A percentile compares a stretch with the other conserved stretches of the same genome.
These are phyloP conservation scores for Diorhabda sublineata DNA, from an alignment of 1,140 invertebrate species.

Conservation along the genomic window DNA sequence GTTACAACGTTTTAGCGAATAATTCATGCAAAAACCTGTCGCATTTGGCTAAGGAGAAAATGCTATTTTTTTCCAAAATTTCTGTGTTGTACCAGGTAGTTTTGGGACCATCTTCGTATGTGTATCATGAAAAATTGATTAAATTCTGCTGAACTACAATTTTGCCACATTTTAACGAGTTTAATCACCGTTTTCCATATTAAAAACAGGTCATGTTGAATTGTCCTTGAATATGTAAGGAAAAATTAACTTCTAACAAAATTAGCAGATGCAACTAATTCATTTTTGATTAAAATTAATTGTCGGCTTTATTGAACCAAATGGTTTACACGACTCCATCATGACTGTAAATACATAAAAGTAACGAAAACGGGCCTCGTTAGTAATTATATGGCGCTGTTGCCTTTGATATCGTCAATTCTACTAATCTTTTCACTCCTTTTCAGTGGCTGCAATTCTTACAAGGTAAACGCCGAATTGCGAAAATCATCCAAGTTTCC, in stretches of 20 bases:
- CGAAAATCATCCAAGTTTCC: background rate
- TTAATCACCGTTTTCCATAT: no score
- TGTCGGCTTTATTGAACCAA: constrained; percentile 13
- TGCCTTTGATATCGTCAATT: constrained; percentile 11
- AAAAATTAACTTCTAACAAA: constrained; percentile 3
- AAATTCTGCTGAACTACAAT: no score
- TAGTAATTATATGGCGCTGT: constrained; percentile 19
- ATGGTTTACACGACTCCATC: constrained; percentile 6
- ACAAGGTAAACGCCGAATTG: background rate
- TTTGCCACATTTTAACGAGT: no score
- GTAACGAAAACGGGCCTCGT: constrained; percentile 9
- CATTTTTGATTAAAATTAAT: constrained; percentile 16
- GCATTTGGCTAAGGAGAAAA: no score
- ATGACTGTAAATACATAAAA: background rate
- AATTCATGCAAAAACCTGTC: no score
- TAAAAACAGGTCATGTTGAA: background rate
- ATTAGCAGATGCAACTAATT: constrained; percentile 17
- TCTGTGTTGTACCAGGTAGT: no score
- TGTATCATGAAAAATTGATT: no score
- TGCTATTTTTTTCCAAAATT: no score
- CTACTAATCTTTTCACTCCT: background rate
- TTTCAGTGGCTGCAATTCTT: constrained; percentile 2
- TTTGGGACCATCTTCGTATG: no score
- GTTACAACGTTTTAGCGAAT: no score
- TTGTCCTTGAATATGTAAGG: background rate